Evolutionary conservation across 2,113 vertebrate species (phyloP), one percentile per base, ranked within the genome.

Genomic region (Campylorhamphus procurvoides): DNA sequence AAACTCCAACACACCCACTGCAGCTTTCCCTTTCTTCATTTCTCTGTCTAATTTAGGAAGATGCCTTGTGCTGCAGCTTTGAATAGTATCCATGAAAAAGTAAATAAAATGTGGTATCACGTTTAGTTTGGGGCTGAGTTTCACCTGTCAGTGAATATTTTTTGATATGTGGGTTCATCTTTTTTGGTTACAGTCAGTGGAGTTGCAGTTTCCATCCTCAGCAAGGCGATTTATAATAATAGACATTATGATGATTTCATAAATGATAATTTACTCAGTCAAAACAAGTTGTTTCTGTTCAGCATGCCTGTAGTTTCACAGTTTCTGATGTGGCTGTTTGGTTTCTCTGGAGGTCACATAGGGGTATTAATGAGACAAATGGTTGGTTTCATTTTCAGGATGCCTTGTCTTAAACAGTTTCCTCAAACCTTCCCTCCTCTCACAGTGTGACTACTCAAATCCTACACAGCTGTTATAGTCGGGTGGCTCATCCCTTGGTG

Each of bases 121-220:
- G 35, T 88, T 91, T 89, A 62, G 16, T 63, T 78, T 93, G 64
- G 39, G 56, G 42, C 76, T 33, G 60, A 73, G 72, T 93, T 96
- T 94, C 2, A 0, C 42, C 64, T 80, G 42, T 31, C n/a, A 71
- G 50, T 23, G 31, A 94, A 20, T 40, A 63, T 87, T 89, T 59
- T 31, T 42, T 52, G 50, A 13, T 68, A 39, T 0, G 0, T 55
- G 52, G 29, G n/a, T 89, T 91, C 66, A 60, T 93, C n/a, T 23
- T 50, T 52, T 50, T 67, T 67, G 60, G 81, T 87, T 89, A 71
- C 1, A 3, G 71, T 92, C 67, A 60, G 39, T 56, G 55, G 87
- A 75, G 74, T 59, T 95, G 81, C 64, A 78, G 87, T 96, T 96
- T 95, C 68, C 20, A 15, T 78, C 24, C 39, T 77, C 47, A 55